phyloP scores from a whole-genome alignment of 2,113 vertebrate genomes.

The Vanacampus margaritifer region DNA sequence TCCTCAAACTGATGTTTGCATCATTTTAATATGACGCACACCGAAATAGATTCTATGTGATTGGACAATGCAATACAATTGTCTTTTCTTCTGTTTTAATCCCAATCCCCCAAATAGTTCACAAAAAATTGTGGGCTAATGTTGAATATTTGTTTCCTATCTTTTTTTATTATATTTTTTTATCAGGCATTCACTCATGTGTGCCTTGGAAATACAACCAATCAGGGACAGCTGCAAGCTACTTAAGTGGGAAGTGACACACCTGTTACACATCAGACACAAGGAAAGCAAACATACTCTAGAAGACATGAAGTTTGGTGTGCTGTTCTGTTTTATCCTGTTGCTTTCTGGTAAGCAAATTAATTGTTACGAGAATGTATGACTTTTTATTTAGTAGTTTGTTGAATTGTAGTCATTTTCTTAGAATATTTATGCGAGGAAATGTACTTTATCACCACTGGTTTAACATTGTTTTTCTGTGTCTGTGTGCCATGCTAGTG shows the following conservation, averaged over 20 bases:
- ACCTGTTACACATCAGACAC: neutral
- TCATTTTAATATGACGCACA: neutral
- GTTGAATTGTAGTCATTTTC: too few relatives aligned
- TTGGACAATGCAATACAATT: neutral
- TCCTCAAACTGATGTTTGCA: neutral
- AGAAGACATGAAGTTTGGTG: slow-evolving; percentile 1
- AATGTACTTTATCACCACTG: too few relatives aligned
- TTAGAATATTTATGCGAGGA: too few relatives aligned
- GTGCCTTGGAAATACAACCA: neutral
- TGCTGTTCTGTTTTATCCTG: slow-evolving; percentile 33
- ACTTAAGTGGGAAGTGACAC: neutral
- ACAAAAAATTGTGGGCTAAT: neutral
- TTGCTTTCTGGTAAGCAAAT: slow-evolving; percentile 55
- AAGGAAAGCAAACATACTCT: neutral
- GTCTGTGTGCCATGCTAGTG: slow-evolving; percentile 8
- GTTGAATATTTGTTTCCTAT: neutral
- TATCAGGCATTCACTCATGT: neutral
- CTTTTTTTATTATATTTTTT: neutral
- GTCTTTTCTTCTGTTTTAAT: neutral
- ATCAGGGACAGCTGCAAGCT: neutral
- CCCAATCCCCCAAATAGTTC: neutral
- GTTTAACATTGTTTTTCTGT: slow-evolving; percentile 7
- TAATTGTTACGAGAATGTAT: neutral
- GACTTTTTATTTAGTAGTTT: neutral
- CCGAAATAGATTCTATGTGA: neutral